Percentiles rank a stretch among this genome's conserved stretches.
Evolutionary conservation across 2,888 invertebrate genomes (phyloP).

Genomic region (Cryptocheilus praepositus): DNA sequence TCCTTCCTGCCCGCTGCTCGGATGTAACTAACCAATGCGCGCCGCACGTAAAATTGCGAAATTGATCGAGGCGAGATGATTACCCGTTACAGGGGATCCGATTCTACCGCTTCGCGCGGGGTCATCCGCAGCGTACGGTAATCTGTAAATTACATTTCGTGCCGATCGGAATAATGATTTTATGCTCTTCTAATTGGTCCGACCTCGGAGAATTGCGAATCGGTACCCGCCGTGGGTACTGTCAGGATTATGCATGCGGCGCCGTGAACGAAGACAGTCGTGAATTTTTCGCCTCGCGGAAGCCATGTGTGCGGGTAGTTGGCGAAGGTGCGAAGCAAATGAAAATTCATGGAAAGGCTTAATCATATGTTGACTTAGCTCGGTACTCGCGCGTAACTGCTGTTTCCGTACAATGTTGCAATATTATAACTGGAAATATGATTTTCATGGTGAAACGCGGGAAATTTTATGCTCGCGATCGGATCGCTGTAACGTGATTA

Average conservation of each 20-base stretch:
- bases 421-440: conserved; percentile 68
- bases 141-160: conserved; percentile 42
- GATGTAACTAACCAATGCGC: conserved; percentile 35
- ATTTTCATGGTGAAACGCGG: conserved; percentile 56
- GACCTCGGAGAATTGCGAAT: conserved; percentile 26
- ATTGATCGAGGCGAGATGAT: conserved; percentile 43
- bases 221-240: conserved; percentile 18
- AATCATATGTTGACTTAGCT: conserved; percentile 45
- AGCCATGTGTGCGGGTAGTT: no score
- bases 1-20: conserved; percentile 6
- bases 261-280: background rate
- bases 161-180: conserved; percentile 34
- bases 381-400: conserved; percentile 48
- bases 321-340: conserved; percentile 15
- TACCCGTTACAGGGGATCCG: conserved; percentile 18
- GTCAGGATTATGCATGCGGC: conserved; percentile 17
- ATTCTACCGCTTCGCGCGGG: background rate
- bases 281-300: no score
- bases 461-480: conserved; percentile 59
- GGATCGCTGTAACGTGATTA: conserved; percentile 62
- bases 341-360: conserved; percentile 26
- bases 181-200: conserved; percentile 41
- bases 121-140: conserved; percentile 8
- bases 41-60: conserved; percentile 58
- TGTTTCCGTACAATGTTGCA: conserved; percentile 60